These are phyloP conservation scores for Petrocephalus zakoni DNA, from an alignment of 2,113 vertebrate species.

Conservation along the genomic window DNA sequence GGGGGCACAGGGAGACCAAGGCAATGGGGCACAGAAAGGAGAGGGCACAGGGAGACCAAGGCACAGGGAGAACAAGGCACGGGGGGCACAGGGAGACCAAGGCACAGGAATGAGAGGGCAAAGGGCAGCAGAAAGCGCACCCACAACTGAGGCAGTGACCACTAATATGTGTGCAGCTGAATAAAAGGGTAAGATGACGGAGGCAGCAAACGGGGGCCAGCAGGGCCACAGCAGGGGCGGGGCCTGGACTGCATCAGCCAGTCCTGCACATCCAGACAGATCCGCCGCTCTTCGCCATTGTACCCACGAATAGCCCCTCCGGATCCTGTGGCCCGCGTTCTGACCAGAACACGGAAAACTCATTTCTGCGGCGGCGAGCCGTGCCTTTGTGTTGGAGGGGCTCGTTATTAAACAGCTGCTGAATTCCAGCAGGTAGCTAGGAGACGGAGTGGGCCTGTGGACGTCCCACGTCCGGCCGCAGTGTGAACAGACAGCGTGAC, in stretches of 20 bases:
- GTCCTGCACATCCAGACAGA: neutral
- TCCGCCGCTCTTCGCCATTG: no score
- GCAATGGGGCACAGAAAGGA: neutral
- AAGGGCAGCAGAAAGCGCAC: neutral
- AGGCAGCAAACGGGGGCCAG: neutral
- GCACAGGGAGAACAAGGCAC: no score
- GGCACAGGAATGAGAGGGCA: neutral
- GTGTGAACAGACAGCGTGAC: neutral
- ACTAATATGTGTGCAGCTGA: neutral
- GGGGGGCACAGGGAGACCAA: neutral
- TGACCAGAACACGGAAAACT: neutral
- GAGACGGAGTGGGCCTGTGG: slow-evolving; percentile 11
- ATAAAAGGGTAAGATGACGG: neutral
- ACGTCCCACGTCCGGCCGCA: neutral
- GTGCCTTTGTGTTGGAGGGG: slow-evolving; percentile 7
- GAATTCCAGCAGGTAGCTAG: slow-evolving; percentile 25
- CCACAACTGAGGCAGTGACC: neutral
- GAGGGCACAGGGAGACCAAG: neutral
- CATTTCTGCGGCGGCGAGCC: slow-evolving; percentile 13
- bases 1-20: neutral
- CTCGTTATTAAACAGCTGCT: neutral
- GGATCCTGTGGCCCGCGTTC: neutral
- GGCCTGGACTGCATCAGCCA: neutral
- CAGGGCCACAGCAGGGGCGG: neutral
- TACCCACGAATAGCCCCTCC: neutral